phyloP scores from a whole-genome alignment of 2,888 invertebrate genomes.

The Cephus spinipes region DNA sequence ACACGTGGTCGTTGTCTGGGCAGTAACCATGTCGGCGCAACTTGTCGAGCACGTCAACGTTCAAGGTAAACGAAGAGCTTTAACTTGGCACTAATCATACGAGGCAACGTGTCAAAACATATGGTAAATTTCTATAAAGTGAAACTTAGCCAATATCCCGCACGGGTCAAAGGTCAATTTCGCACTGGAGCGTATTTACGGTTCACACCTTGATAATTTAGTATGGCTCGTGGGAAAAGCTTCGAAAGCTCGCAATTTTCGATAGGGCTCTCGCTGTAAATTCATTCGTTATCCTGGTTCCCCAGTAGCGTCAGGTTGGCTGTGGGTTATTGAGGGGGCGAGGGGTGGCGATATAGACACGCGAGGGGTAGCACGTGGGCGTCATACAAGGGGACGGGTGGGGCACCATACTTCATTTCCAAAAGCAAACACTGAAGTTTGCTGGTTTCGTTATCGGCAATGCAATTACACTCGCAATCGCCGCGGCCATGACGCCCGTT shows the following conservation, averaged over 20 bases:
- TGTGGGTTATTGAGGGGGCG: neutral
- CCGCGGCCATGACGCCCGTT: constrained; percentile 24
- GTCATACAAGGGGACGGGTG: neutral
- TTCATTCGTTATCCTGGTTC: constrained; percentile 28
- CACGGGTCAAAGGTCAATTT: neutral
- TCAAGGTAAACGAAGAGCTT: neutral
- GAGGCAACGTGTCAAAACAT: neutral
- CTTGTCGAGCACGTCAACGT: neutral
- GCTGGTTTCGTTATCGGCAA: constrained; percentile 31
- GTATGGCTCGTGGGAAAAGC: neutral
- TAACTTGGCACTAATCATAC: neutral
- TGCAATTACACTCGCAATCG: constrained; percentile 39
- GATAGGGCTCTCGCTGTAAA: constrained; percentile 23
- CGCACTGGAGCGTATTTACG: neutral
- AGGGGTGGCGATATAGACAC: neutral
- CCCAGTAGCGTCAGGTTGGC: neutral
- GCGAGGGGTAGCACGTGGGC: neutral
- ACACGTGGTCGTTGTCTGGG: neutral
- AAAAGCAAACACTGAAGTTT: constrained; percentile 31
- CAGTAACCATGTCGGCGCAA: neutral
- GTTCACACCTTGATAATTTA: neutral
- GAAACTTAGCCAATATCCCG: neutral
- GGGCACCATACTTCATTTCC: neutral
- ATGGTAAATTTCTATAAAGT: neutral
- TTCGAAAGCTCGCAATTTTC: neutral